Conservation (phyloP, 2,888 invertebrate species). For the Timema cristinae region DNA sequence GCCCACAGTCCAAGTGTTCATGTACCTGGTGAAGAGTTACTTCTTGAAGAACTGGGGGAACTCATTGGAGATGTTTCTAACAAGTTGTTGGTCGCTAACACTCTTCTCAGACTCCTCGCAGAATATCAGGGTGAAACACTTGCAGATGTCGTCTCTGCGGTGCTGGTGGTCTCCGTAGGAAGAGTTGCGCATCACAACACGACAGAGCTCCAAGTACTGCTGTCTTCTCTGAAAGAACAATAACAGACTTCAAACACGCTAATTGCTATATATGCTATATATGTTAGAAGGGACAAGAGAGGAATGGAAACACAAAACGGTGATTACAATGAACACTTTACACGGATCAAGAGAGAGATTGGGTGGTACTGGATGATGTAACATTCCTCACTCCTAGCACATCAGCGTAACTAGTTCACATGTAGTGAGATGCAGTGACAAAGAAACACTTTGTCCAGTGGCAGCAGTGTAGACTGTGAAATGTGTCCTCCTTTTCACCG, state of each 20-base stretch:
- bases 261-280: constrained; percentile 16
- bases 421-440: no score
- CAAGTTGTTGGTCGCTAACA: constrained; percentile 69
- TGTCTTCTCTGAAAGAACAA: constrained; percentile 58
- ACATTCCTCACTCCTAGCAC: no score
- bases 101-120: constrained; percentile 76
- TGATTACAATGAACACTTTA: no score
- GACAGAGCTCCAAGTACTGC: constrained; percentile 73
- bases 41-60: constrained; percentile 61
- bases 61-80: constrained; percentile 77
- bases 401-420: no score
- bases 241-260: constrained; percentile 24
- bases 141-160: constrained; percentile 73
- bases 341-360: no score
- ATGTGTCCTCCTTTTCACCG: no score
- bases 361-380: no score
- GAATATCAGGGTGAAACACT: constrained; percentile 82
- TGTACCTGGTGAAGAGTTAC: constrained; percentile 17
- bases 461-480: no score
- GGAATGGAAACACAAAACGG: background rate
- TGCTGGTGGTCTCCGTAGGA: constrained; percentile 77
- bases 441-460: no score
- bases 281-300: background rate
- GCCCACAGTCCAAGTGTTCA: no score
- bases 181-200: constrained; percentile 75